These are phyloP conservation scores for Syrista parreyssii DNA, from an alignment of 2,888 invertebrate species.

Conservation along the genomic window DNA sequence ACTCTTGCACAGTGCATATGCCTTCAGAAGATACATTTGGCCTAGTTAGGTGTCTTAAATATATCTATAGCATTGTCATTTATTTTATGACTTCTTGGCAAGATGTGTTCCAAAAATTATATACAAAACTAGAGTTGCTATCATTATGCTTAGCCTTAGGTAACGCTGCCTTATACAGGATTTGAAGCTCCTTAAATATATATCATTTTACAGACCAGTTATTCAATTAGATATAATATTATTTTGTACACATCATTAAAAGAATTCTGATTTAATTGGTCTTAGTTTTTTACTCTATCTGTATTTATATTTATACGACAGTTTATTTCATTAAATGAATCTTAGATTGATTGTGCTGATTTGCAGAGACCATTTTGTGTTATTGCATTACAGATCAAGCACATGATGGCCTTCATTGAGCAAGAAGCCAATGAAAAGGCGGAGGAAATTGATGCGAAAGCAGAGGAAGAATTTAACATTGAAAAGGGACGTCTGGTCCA, in stretches of 20 bases:
- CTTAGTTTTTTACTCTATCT: not conserved
- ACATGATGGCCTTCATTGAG: conserved; percentile 99
- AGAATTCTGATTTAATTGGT: not conserved
- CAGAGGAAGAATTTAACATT: conserved; percentile 99
- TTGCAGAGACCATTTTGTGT: not conserved
- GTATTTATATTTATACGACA: not conserved
- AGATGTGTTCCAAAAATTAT: not conserved
- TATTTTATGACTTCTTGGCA: not conserved
- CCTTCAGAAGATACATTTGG: not conserved
- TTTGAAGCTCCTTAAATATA: not conserved
- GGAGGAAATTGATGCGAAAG: conserved; percentile 99
- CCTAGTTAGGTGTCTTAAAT: not conserved
- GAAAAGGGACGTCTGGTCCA: conserved; percentile 99
- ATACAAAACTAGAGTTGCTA: not conserved
- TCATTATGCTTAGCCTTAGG: not conserved
- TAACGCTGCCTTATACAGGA: not conserved
- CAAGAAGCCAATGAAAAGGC: conserved; percentile 99
- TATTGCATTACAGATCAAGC: conserved; percentile 85
- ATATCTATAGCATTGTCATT: not conserved
- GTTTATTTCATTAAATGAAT: not conserved
- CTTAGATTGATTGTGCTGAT: not conserved
- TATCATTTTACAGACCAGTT: not conserved
- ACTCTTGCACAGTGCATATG: not conserved
- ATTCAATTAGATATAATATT: not conserved
- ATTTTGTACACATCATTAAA: not conserved